A percentile compares a stretch with the other conserved stretches of the same genome.
phyloP scores from a whole-genome alignment of 2,888 invertebrate genomes.

The Scelioninae gen. 1 region DNA sequence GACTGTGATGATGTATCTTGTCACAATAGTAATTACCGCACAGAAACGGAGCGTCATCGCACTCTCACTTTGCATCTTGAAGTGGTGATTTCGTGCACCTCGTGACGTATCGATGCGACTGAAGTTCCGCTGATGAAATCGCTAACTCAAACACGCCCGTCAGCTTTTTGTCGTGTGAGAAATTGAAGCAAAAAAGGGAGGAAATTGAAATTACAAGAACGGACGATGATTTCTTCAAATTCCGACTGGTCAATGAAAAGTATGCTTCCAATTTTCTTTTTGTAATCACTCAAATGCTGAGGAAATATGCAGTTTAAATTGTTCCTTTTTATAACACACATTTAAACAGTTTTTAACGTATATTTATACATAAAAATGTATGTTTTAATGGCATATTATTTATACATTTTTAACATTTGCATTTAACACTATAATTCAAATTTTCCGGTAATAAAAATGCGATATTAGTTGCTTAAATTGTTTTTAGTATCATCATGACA shows the following conservation, averaged over 20 bases:
- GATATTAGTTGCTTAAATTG: too few species aligned
- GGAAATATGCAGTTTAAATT: too few species aligned
- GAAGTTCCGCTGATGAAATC: slow-evolving; percentile 37
- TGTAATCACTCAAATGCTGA: background rate
- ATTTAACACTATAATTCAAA: too few species aligned
- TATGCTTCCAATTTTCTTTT: slow-evolving; percentile 3
- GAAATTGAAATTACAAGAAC: slow-evolving; percentile 20
- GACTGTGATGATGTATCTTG: slow-evolving; percentile 60
- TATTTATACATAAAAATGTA: too few species aligned
- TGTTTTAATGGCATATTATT: too few species aligned
- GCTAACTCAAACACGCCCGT: slow-evolving; percentile 25
- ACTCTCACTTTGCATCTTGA: slow-evolving; percentile 65
- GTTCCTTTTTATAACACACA: too few species aligned
- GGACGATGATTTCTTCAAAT: slow-evolving; percentile 15
- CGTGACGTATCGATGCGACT: slow-evolving; percentile 46
- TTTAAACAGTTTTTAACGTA: too few species aligned
- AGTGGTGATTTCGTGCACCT: slow-evolving; percentile 38
- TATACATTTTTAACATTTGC: too few species aligned
- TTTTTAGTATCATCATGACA: too few species aligned
- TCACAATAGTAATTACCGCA: slow-evolving; percentile 63
- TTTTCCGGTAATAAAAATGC: too few species aligned
- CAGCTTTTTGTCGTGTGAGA: slow-evolving; percentile 28
- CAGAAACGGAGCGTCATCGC: slow-evolving; percentile 61
- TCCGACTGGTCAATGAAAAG: slow-evolving; percentile 5
- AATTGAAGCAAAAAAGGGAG: slow-evolving; percentile 34